Base-by-base conservation (phyloP, 2,888 invertebrate genomes). In the Cosmorhoe ocellata region DNA sequence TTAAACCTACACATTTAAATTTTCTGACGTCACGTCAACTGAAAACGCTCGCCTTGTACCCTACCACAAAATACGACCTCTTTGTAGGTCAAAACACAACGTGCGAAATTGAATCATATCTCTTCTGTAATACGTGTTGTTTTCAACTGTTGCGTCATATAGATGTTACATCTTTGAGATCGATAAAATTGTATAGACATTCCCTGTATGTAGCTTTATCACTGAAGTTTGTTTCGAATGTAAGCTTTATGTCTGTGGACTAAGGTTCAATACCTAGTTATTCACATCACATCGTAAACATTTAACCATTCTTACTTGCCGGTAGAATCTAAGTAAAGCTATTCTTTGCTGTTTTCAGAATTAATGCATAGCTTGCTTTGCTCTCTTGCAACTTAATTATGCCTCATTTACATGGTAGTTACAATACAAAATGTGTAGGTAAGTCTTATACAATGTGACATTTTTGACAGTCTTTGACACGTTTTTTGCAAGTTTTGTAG, bases 1-100 rank as follows among this genome's bases (percentile, higher is more conserved):
- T n/a, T n/a, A n/a, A n/a, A n/a, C n/a, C n/a, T n/a, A n/a, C n/a
- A n/a, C n/a, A n/a, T n/a, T n/a, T n/a, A n/a, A n/a, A n/a, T n/a
- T n/a, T n/a, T n/a, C n/a, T 42, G 51, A 42, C 50, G 47, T 76
- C 67, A 72, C 71, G 63, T 67, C 66, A 64, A 51, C 54, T 64
- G 65, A 69, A 71, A 66, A 61, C 57, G 53, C 56, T 52, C 71
- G 64, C 71, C 18, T n/a, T 11, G 3, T 10, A 24, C 36, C 69
- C 76, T 76, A 77, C 66, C 57, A 71, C 74, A 73, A 77, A 82
- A 79, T 73, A 74, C 74, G 73, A 76, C 76, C 77, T 74, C 67
- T 79, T 82, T 81, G 68, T 83, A 80, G 85, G 84, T 84, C 83
- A 82, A 44, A 55, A 58, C 31, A 45, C 46, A 62, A 53, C 69